A percentile compares a stretch with the other conserved stretches of the same genome.
phyloP scores from a whole-genome alignment of 2,113 vertebrate species.

The Rhynchomys soricoides region DNA sequence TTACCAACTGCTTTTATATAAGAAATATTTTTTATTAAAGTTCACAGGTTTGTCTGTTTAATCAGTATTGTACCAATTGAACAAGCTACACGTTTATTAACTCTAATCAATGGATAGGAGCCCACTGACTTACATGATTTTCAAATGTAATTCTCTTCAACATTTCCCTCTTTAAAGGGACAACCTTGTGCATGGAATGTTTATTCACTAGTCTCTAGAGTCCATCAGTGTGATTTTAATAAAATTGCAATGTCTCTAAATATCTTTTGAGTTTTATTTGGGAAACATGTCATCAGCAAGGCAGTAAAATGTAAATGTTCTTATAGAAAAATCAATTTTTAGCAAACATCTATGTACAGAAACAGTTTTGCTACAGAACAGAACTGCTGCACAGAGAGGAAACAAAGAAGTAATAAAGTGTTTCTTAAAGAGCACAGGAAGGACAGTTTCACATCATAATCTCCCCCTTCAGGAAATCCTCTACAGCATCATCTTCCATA shows the following conservation, averaged over 20 bases:
- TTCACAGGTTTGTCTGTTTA: slow-evolving; percentile 64
- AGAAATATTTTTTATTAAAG: slow-evolving; percentile 77
- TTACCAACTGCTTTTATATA: slow-evolving; percentile 66
- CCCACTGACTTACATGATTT: slow-evolving; percentile 50
- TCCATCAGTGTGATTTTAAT: not conserved
- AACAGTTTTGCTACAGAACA: not conserved
- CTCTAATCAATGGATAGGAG: slow-evolving; percentile 65
- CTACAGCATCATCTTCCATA: no score
- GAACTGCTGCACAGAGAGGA: no score
- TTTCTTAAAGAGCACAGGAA: not conserved
- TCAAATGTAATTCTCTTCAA: slow-evolving; percentile 13
- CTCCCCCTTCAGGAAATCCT: no score
- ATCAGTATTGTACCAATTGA: slow-evolving; percentile 76
- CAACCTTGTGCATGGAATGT: not conserved
- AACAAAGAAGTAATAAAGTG: not conserved
- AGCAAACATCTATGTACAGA: not conserved
- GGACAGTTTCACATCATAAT: not conserved
- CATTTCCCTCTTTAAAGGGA: slow-evolving; percentile 19
- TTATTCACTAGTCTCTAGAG: not conserved
- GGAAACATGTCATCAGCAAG: not conserved
- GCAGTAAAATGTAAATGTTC: not conserved
- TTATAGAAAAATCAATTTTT: not conserved
- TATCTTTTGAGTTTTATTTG: not conserved
- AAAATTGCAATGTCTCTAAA: not conserved
- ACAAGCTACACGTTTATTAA: slow-evolving; percentile 57